Evolutionary conservation across 2,113 vertebrate genomes (phyloP).

Genomic region (Callionymus lyra): DNA sequence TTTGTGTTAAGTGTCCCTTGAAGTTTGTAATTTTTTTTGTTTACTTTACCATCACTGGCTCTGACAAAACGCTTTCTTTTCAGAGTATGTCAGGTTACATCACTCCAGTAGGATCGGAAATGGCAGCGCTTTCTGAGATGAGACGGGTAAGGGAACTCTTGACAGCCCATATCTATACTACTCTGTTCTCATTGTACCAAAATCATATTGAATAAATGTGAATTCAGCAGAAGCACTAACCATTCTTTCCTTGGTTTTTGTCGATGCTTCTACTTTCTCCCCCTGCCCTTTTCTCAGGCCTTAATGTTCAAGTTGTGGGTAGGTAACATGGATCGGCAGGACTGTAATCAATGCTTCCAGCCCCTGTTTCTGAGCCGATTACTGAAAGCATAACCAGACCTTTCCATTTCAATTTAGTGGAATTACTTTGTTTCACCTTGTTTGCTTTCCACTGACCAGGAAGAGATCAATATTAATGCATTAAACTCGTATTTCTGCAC

Average conservation of each 20-base stretch:
- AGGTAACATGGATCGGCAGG: conserved; percentile 47
- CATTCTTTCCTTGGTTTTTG: conserved; percentile 6
- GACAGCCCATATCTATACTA: background rate
- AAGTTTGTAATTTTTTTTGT: too few species aligned
- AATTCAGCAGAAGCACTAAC: background rate
- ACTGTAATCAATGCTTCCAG: conserved; percentile 50
- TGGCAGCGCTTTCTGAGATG: conserved; percentile 80
- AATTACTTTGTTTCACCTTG: conserved; percentile 16
- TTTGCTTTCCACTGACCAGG: conserved; percentile 16
- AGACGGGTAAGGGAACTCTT: conserved; percentile 71
- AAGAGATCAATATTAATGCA: conserved; percentile 11
- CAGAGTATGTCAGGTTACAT: conserved; percentile 84
- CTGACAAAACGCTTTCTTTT: background rate
- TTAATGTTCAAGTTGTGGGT: conserved; percentile 66
- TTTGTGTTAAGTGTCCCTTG: too few species aligned
- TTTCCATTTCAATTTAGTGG: conserved; percentile 19
- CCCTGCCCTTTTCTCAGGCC: conserved; percentile 49
- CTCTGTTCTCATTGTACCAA: background rate
- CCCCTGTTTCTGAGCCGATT: background rate
- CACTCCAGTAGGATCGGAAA: conserved; percentile 79
- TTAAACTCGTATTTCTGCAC: too few species aligned
- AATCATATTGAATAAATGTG: background rate
- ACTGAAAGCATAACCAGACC: conserved; percentile 50
- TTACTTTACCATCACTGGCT: background rate
- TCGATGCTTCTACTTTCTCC: conserved; percentile 30